Evolutionary conservation across 1,140 invertebrate species (phyloP), one percentile per base, ranked within the genome.

Genomic region (Matsumurasca onukii): DNA sequence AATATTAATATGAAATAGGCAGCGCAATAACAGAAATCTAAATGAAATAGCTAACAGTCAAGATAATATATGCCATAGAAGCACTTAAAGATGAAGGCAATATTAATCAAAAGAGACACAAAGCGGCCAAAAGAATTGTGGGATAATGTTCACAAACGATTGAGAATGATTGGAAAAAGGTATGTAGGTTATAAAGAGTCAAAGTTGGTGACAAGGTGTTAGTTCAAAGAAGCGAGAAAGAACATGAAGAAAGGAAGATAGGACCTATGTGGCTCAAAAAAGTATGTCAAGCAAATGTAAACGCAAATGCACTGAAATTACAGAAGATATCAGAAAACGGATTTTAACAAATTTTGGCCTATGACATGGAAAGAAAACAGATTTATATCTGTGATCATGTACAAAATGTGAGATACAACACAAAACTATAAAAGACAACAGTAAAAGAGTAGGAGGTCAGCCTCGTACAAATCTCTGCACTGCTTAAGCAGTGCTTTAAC

Each of bases 111-210:
- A 64, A 20, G 45, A 64, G 65, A 30, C 49, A 31, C 20, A 66
- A n/a, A 51, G 65, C 45, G 45, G 29, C 45, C 65, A 25, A 30
- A 66, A 51, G 31, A 39, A 51, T 66, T 29, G 22, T 48, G 29
- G 65, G 65, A 51, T 34, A 51, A 48, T 30, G 5, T 66, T 24
- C 65, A 66, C 45, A 66, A 66, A 51, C 25, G 52, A 49, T 45
- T 66, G 52, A 31, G 65, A 12, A 66, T 66, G 65, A 51, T 29
- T 2, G 65, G 65, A 25, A 66, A 66, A 66, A 66, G 52, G 34
- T 66, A 66, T 66, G n/a, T 66, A n/a, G 65, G 65, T 31, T 66
- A 66, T 29, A 51, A 66, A 66, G 52, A 66, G 45, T 51, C 17
- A 66, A 66, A 25, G 45, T 3, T 25, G n/a, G n/a, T n/a, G n/a